Evolutionary conservation across 2,888 invertebrate genomes (phyloP), one percentile per base, ranked within the genome.

Genomic region (Lasioglossum zephyrum): DNA sequence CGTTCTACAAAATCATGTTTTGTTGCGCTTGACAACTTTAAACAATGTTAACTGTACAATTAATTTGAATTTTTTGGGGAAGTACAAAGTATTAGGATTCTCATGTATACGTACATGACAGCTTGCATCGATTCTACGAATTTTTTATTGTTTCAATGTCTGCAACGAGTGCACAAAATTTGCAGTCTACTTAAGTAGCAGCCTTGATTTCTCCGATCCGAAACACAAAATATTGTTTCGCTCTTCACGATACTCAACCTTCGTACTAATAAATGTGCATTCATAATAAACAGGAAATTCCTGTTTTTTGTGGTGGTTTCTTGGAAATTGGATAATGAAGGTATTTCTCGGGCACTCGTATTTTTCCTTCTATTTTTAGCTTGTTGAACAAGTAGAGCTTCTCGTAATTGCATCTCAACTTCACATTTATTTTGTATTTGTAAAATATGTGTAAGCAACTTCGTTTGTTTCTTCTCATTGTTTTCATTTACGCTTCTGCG

Each of bases 221-320:
- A 31, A 13, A 60, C n/a, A n/a, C 31, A 31, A 63, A 63, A 63
- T 63, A 31, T 63, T 63, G 63, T 31, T 63, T 63, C 16, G 5
- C 63, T 26, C 31, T 26, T 63, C 16, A 2, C 31, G 63, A 31
- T 63, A 63, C 31, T 31, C 63, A 63, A 26, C 63, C 63, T 63
- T 63, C 63, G 63, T 16, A 26, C 63, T 18, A 63, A 63, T 63
- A 63, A 63, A 63, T 63, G 31, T 63, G 63, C 63, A 63, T 63
- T 31, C 63, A 63, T 63, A 63, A 63, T 63, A 6, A 63, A 63
- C 63, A 63, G 63, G 63, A 63, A 63, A 63, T 63, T 63, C 63
- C 31, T 63, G 63, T 63, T 63, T 31, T 63, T 63, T 63, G 31
- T 53, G 8, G 39, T 26, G 47, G 47, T 74, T n/a, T 74, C 53